These are phyloP conservation scores for Liparis tanakae DNA, from an alignment of 2,797 vertebrate genomes.

Conservation along the genomic window DNA sequence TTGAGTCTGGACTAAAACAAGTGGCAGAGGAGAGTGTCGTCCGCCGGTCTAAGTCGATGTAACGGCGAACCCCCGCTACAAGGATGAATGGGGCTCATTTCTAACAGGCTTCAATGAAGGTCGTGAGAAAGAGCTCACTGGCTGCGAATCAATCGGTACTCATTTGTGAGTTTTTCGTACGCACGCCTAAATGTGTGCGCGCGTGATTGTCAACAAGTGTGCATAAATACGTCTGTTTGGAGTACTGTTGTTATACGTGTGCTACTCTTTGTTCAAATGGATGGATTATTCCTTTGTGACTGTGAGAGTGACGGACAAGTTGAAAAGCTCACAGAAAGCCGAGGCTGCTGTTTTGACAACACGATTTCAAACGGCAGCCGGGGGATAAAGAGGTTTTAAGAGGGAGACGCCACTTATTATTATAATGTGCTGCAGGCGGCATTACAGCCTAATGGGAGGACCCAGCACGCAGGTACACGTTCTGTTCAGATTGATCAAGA, in stretches of 20 bases:
- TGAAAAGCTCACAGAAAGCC: slow-evolving; percentile 18
- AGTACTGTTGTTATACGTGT: not conserved
- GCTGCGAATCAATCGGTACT: slow-evolving; percentile 63
- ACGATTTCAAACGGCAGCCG: slow-evolving; percentile 34
- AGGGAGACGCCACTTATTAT: slow-evolving; percentile 38
- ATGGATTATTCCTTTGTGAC: not conserved
- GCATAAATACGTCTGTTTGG: slow-evolving; percentile 3
- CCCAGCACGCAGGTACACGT: slow-evolving; percentile 31
- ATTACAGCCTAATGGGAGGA: slow-evolving; percentile 33
- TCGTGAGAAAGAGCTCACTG: slow-evolving; percentile 42
- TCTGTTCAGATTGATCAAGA: slow-evolving; percentile 31
- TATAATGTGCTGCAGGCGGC: slow-evolving; percentile 32
- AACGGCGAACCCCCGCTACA: slow-evolving; percentile 51
- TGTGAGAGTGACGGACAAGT: slow-evolving; percentile 26
- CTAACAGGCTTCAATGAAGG: slow-evolving; percentile 57
- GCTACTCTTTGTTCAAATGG: not conserved
- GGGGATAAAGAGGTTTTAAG: slow-evolving; percentile 45
- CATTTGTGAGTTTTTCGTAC: not conserved
- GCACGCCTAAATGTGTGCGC: slow-evolving; percentile 21
- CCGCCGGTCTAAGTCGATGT: slow-evolving; percentile 9
- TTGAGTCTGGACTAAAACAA: slow-evolving; percentile 61
- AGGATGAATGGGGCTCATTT: slow-evolving; percentile 75
- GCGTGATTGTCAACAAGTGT: slow-evolving; percentile 23
- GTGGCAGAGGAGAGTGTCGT: slow-evolving; percentile 25
- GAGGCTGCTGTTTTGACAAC: slow-evolving; percentile 27